Percentiles rank a stretch among this genome's conserved stretches.
Evolutionary conservation across 1,140 invertebrate species (phyloP).

Genomic region (Drosophila biarmipes): DNA sequence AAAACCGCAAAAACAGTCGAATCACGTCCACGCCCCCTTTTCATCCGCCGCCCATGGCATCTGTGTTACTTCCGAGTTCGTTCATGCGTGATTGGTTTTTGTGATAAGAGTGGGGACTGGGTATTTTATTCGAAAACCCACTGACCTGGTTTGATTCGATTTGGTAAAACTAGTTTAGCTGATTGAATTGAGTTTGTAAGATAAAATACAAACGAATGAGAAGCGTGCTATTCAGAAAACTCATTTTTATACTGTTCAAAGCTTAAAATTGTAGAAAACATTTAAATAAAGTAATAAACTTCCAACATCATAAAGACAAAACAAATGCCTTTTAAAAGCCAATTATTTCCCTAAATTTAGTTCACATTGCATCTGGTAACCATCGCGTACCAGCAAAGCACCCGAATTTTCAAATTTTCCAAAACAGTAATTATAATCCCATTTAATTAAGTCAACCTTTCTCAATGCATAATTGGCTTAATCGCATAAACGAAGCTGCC

Average conservation of each 20-base stretch:
- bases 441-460: constrained; percentile 46
- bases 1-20: constrained; percentile 45
- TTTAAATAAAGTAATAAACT: too few relatives aligned
- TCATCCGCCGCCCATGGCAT: background rate
- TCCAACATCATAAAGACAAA: too few relatives aligned
- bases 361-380: background rate
- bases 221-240: background rate
- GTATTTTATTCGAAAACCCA: constrained; percentile 25
- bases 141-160: constrained; percentile 32
- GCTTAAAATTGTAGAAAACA: background rate
- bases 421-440: constrained; percentile 23
- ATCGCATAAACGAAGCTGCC: constrained; percentile 51
- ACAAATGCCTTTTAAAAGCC: too few relatives aligned
- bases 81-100: constrained; percentile 47
- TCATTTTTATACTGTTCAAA: background rate
- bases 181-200: constrained; percentile 5
- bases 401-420: background rate
- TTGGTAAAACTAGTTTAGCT: constrained; percentile 15
- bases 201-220: constrained; percentile 1
- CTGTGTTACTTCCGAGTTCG: constrained; percentile 25
- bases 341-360: too few relatives aligned
- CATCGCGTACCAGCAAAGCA: background rate
- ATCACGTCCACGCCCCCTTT: constrained; percentile 27
- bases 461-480: constrained; percentile 40
- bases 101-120: constrained; percentile 25